phyloP scores from a whole-genome alignment of 2,888 invertebrate species.

The Zaprionus lineosus region DNA sequence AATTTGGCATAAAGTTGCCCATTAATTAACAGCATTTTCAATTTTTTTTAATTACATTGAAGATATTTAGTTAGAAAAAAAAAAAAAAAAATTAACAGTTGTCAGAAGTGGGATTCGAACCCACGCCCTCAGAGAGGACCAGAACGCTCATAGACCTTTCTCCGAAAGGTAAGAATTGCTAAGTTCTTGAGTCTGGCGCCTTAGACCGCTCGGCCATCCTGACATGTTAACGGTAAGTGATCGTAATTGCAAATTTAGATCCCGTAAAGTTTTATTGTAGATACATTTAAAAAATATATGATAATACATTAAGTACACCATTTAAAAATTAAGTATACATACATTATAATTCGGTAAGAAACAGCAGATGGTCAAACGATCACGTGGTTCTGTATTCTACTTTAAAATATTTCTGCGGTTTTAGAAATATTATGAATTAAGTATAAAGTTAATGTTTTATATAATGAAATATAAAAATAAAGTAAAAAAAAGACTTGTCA shows the following conservation, averaged over 20 bases:
- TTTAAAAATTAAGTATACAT: neutral
- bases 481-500: conserved; percentile 47
- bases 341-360: no score
- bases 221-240: conserved; percentile 49
- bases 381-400: no score
- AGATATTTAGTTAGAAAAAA: no score
- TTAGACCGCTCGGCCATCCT: conserved; percentile 82
- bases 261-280: neutral
- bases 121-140: conserved; percentile 70
- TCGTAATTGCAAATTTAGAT: neutral
- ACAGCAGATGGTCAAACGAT: no score
- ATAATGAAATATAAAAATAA: no score
- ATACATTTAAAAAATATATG: neutral
- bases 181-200: conserved; percentile 80
- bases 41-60: no score
- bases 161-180: neutral
- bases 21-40: no score
- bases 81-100: conserved; percentile 30
- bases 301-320: neutral
- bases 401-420: no score
- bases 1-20: no score
- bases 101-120: conserved; percentile 72
- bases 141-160: conserved; percentile 46
- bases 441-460: no score
- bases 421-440: no score